phyloP scores from a whole-genome alignment of 1,140 invertebrate genomes.

The Lysiphlebus fabarum region DNA sequence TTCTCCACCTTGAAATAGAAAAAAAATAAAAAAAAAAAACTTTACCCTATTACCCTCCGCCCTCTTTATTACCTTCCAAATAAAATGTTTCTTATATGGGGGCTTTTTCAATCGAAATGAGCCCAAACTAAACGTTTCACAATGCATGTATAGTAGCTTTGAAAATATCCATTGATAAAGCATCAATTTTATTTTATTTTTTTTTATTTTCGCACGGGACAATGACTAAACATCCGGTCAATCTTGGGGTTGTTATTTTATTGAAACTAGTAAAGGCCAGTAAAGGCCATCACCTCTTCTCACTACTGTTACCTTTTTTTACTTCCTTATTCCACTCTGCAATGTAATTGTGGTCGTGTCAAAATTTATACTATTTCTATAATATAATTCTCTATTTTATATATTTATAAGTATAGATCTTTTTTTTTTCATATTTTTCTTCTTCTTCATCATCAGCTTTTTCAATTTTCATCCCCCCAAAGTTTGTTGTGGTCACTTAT shows the following conservation, averaged over 20 bases:
- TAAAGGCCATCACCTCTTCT: not conserved
- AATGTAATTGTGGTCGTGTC: constrained; percentile 20
- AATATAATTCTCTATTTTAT: not conserved
- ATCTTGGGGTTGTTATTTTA: constrained; percentile 9
- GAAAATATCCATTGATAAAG: no score
- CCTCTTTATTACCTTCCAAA: no score
- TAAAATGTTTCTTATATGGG: not conserved
- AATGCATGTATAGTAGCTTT: constrained; percentile 8
- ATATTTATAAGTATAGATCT: not conserved
- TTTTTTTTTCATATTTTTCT: constrained; percentile 8
- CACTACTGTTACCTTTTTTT: constrained; percentile 7
- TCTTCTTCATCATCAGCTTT: not conserved
- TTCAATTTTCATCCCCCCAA: not conserved
- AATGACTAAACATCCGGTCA: constrained; percentile 23
- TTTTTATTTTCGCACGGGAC: constrained; percentile 11
- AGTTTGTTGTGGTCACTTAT: not conserved
- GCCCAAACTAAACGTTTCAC: constrained; percentile 3
- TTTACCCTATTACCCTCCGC: no score
- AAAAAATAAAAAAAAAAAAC: no score
- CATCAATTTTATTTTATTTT: no score
- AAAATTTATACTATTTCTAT: not conserved
- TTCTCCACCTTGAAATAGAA: no score
- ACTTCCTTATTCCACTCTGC: not conserved
- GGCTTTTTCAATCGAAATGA: not conserved
- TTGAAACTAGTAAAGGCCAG: not conserved